Evolutionary conservation across 2,797 vertebrate species (phyloP), one percentile per base, ranked within the genome.

Genomic region (Coregonus ussuriensis): DNA sequence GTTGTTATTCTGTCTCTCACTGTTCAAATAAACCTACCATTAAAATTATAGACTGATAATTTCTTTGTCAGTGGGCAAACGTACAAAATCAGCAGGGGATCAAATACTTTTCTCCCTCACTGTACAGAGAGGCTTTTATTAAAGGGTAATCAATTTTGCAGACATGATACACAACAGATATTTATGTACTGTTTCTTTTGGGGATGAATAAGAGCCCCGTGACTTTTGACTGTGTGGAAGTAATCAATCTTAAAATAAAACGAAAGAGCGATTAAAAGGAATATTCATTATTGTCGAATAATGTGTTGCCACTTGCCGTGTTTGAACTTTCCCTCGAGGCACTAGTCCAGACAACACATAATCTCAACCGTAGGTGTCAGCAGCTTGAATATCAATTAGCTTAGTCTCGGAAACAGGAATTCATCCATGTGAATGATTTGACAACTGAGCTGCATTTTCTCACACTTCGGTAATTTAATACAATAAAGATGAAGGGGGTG

Each of bases 311-410:
- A 47, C 41, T 47, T 47, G 47, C 47, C 52, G 13, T 7, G 41
- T 54, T 15, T 53, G n/a, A 71, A 66, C 65, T 71, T 29, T 21
- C 51, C 15, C 29, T 31, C 5, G 6, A 54, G 52, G 14, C 25
- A 25, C 25, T 54, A 53, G 51, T 15, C 6, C 7, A 33, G 7
- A n/a, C 67, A 69, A 33, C 18, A 18, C 29, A 35, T 47, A 11
- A 18, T 54, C n/a, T 31, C 14, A 16, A 31, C 51, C 21, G 35
- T 15, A 72, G n/a, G 29, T 31, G 29, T 33, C 52, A 7, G 75
- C 52, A 47, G 72, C 75, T 72, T 79, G 87, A 90, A 91, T 87
- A 83, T 85, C 77, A 89, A 91, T 84, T 82, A 89, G 81, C 78
- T 76, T n/a, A 59, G 56, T 74, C 37, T 77, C 70, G 16, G 7